Conservation (phyloP, 2,113 vertebrate genomes). For the Sander vitreus region DNA sequence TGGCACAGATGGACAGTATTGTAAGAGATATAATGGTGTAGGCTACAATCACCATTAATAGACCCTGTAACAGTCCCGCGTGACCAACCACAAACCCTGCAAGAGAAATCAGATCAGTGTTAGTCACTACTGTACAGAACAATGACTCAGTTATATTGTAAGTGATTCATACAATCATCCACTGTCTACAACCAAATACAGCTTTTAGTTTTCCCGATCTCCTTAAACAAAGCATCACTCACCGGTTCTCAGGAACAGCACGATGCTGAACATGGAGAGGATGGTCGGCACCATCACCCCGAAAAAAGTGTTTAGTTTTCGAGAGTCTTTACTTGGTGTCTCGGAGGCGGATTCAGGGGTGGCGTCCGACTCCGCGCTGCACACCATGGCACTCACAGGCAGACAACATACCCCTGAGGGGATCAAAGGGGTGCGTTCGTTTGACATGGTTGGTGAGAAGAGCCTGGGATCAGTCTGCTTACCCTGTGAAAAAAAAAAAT, state of each 20-base stretch:
- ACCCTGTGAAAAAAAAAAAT: slow-evolving; percentile 34
- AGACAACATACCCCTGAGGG: slow-evolving; percentile 83
- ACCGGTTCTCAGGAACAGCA: slow-evolving; percentile 92
- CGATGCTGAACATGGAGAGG: slow-evolving; percentile 95
- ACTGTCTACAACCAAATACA: background rate
- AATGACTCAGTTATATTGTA: slow-evolving; percentile 25
- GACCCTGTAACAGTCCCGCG: slow-evolving; percentile 89
- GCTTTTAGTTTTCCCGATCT: no score
- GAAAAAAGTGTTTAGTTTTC: slow-evolving; percentile 91
- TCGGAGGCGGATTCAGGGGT: slow-evolving; percentile 18
- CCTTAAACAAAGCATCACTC: slow-evolving; percentile 39
- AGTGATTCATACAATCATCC: slow-evolving; percentile 3
- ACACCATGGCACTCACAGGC: slow-evolving; percentile 34
- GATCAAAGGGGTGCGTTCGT: slow-evolving; percentile 89
- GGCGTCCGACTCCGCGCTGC: slow-evolving; percentile 56
- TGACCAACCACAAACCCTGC: slow-evolving; percentile 93
- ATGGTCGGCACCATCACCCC: slow-evolving; percentile 93
- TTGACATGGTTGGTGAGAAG: slow-evolving; percentile 83
- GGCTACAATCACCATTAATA: slow-evolving; percentile 90
- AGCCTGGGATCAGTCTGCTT: background rate
- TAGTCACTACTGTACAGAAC: slow-evolving; percentile 27
- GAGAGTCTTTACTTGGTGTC: slow-evolving; percentile 64
- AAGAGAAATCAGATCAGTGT: slow-evolving; percentile 37
- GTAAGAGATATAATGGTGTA: slow-evolving; percentile 92
- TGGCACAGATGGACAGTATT: slow-evolving; percentile 92